phyloP scores from a whole-genome alignment of 2,888 invertebrate genomes.

The Entomobrya proxima region DNA sequence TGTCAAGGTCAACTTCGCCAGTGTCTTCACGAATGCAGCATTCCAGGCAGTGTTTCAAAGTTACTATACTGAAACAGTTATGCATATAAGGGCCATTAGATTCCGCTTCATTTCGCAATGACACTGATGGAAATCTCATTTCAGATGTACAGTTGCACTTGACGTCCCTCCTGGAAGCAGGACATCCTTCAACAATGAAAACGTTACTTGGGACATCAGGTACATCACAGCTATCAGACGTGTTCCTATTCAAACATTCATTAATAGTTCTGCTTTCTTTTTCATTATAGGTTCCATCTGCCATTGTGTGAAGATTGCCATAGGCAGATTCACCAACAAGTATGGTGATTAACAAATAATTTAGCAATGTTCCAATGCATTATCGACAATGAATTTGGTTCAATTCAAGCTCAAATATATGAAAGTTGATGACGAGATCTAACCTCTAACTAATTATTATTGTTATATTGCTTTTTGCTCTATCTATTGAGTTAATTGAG shows the following conservation, averaged over 20 bases:
- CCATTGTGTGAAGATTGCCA: background rate
- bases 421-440: background rate
- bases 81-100: too few relatives aligned
- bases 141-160: background rate
- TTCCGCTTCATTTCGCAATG: background rate
- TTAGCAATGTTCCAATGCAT: background rate
- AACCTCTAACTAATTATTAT: background rate
- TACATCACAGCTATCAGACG: background rate
- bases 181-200: background rate
- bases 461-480: too few relatives aligned
- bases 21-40: background rate
- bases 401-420: background rate
- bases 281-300: background rate
- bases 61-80: constrained; percentile 76
- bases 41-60: constrained; percentile 16
- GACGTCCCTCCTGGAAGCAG: background rate
- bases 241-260: background rate
- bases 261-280: background rate
- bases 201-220: background rate
- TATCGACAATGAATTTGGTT: background rate
- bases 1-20: constrained; percentile 42
- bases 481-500: too few relatives aligned
- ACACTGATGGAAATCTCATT: background rate
- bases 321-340: background rate
- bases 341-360: background rate